Evolutionary conservation across 2,113 vertebrate species (phyloP).

Genomic region (Pyxicephalus adspersus): DNA sequence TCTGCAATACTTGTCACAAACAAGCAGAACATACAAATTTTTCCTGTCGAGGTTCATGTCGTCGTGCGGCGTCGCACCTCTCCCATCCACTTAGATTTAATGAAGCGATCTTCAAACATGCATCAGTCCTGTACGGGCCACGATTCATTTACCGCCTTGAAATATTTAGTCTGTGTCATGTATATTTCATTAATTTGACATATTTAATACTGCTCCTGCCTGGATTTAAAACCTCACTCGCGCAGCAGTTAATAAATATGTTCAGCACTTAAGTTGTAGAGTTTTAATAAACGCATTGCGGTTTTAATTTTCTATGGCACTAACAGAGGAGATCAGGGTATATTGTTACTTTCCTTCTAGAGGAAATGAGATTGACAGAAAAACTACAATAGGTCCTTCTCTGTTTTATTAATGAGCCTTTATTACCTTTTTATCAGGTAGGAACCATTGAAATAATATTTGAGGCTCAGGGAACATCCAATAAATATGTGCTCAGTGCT

Average conservation of each 20-base stretch:
- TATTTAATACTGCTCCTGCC: slow-evolving; percentile 33
- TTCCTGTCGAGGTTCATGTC: slow-evolving; percentile 30
- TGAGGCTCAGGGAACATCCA: no score
- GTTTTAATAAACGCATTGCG: not conserved
- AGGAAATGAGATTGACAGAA: no score
- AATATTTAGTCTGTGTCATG: slow-evolving; percentile 46
- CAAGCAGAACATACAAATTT: slow-evolving; percentile 45
- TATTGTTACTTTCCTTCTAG: no score
- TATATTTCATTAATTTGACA: slow-evolving; percentile 54
- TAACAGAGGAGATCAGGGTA: not conserved
- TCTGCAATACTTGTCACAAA: slow-evolving; percentile 36
- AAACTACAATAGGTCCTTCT: no score
- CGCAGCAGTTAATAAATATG: slow-evolving; percentile 19
- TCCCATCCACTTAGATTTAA: slow-evolving; percentile 50
- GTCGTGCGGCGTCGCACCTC: slow-evolving; percentile 6
- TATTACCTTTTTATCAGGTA: no score
- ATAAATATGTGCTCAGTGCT: no score
- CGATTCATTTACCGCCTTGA: slow-evolving; percentile 25
- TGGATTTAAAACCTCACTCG: slow-evolving; percentile 1
- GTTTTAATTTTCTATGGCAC: slow-evolving; percentile 18
- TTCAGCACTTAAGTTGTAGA: not conserved
- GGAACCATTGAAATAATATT: no score
- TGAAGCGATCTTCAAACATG: slow-evolving; percentile 50
- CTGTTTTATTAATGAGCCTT: no score
- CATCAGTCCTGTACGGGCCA: not conserved